A percentile compares a stretch with the other conserved stretches of the same genome.
Conservation (phyloP, 2,797 vertebrate species). For the Betta splendens region DNA sequence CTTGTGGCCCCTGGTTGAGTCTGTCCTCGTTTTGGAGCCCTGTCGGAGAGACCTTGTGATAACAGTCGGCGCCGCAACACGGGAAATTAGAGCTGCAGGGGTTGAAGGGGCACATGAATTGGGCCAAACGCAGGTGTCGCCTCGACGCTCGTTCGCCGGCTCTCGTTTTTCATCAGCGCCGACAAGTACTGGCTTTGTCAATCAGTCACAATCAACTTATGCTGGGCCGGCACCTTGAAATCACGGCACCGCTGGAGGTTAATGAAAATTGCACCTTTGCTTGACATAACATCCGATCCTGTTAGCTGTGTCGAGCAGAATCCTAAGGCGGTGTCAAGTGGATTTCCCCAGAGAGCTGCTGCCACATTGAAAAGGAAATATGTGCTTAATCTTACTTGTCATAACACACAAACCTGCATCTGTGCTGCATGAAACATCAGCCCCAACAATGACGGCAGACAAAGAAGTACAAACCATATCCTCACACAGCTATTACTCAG, state of each 20-base stretch:
- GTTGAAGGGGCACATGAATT: not conserved
- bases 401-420: conserved; percentile 33
- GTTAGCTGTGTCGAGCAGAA: conserved; percentile 61
- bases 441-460: conserved; percentile 23
- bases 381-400: conserved; percentile 50
- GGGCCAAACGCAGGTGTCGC: conserved; percentile 9
- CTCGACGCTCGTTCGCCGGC: conserved; percentile 14
- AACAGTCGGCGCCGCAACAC: not conserved
- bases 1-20: not conserved
- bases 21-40: not conserved
- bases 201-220: conserved; percentile 89
- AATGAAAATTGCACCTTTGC: conserved; percentile 85
- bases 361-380: conserved; percentile 29
- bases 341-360: conserved; percentile 58
- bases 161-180: conserved; percentile 29
- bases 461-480: conserved; percentile 4
- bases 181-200: conserved; percentile 59
- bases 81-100: not conserved
- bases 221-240: conserved; percentile 84
- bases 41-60: not conserved
- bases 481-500: too few species aligned
- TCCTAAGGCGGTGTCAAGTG: conserved; percentile 62
- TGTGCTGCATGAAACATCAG: conserved; percentile 36
- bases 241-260: conserved; percentile 85
- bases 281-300: conserved; percentile 77